These are phyloP conservation scores for Rhagoletis zephyria DNA, from an alignment of 1,140 invertebrate species.

Conservation along the genomic window DNA sequence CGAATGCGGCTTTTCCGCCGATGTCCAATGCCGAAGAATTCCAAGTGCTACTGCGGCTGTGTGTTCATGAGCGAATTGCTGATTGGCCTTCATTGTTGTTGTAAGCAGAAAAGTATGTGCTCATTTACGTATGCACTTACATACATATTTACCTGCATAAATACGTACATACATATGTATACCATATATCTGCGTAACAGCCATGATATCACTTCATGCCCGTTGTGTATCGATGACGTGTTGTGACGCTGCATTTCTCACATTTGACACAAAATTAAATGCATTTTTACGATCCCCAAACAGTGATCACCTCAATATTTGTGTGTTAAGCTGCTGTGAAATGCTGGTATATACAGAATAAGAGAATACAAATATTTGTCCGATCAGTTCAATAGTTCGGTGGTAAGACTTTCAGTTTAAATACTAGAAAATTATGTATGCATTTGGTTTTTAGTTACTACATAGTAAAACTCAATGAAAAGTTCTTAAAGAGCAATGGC, in stretches of 20 bases:
- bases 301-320: not conserved
- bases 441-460: no score
- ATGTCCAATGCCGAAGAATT: not conserved
- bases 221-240: not conserved
- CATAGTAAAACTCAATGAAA: no score
- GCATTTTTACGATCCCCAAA: not conserved
- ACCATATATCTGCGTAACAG: not conserved
- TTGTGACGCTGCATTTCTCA: not conserved
- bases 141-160: not conserved
- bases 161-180: not conserved
- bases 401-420: no score
- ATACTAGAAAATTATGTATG: no score
- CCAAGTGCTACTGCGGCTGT: not conserved
- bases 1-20: conserved; percentile 41
- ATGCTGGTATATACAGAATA: no score
- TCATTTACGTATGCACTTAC: not conserved
- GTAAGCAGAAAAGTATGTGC: not conserved
- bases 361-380: no score
- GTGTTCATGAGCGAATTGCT: not conserved
- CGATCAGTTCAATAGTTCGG: no score
- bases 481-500: no score
- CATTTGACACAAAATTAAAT: conserved; percentile 42
- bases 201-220: conserved; percentile 10
- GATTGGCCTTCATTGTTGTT: conserved; percentile 33
- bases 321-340: not conserved